Conservation (phyloP, 2,888 invertebrate genomes). For the Caenorhabditis sulstoni region DNA sequence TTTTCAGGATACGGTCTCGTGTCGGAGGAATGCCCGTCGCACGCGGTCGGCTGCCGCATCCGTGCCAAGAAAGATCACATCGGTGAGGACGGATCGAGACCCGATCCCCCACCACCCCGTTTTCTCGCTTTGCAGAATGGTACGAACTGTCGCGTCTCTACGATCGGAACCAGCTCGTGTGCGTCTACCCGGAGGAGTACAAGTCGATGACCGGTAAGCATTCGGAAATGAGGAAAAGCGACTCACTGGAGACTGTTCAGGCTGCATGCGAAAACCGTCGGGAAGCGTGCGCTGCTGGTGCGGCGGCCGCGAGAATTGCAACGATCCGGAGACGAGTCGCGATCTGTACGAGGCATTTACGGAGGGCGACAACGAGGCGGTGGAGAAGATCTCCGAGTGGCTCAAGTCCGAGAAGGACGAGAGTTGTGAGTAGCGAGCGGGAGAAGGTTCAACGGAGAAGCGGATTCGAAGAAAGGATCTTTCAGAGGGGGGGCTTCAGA, state of each 20-base stretch:
- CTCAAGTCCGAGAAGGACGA: constrained; percentile 50
- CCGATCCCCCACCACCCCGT: too few species aligned
- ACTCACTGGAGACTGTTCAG: constrained; percentile 32
- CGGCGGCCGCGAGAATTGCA: constrained; percentile 66
- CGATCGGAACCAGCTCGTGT: constrained; percentile 68
- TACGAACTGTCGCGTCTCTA: constrained; percentile 67
- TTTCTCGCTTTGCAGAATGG: constrained; percentile 59
- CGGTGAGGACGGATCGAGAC: constrained; percentile 25
- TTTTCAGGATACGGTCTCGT: constrained; percentile 68
- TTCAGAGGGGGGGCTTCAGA: too few species aligned
- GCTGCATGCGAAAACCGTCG: constrained; percentile 65
- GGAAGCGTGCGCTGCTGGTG: constrained; percentile 70
- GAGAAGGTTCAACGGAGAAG: too few species aligned
- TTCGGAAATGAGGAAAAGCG: background rate
- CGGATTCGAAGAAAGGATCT: too few species aligned
- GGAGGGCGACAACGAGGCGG: constrained; percentile 44
- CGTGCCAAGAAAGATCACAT: constrained; percentile 64
- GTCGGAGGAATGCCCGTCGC: constrained; percentile 64
- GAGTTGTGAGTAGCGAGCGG: constrained; percentile 32
- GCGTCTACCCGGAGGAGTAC: constrained; percentile 69
- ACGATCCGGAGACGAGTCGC: constrained; percentile 66
- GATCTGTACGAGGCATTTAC: constrained; percentile 61
- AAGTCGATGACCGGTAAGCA: constrained; percentile 58
- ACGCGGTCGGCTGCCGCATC: constrained; percentile 67
- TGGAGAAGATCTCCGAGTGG: constrained; percentile 51